phyloP scores from a whole-genome alignment of 2,797 vertebrate species.

The Choloepus didactylus region DNA sequence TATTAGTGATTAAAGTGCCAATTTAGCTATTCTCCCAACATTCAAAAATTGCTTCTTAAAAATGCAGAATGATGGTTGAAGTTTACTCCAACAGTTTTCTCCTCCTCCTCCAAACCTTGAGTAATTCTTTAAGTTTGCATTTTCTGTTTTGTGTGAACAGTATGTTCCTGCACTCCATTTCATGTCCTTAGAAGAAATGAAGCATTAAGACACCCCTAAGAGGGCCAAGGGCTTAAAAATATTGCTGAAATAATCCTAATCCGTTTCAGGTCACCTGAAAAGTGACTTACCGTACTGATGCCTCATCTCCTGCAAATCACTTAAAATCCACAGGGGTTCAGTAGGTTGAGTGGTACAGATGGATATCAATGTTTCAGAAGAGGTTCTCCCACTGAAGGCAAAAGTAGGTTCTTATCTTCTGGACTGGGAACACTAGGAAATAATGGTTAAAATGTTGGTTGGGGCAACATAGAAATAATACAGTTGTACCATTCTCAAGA shows the following conservation, averaged over 20 bases:
- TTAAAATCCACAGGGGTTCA: not conserved
- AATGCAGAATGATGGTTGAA: not conserved
- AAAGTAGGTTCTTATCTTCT: not conserved
- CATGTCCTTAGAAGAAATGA: not conserved
- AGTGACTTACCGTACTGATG: not conserved
- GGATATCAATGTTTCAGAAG: not conserved
- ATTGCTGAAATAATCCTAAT: not conserved
- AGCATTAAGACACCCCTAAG: not conserved
- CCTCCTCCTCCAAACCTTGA: not conserved
- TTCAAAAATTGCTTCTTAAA: not conserved
- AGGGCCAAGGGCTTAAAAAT: not conserved
- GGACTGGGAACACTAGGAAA: not conserved
- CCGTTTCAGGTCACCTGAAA: not conserved
- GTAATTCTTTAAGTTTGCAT: not conserved
- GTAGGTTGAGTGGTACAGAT: not conserved
- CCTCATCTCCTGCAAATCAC: not conserved
- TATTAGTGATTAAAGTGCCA: constrained; percentile 48
- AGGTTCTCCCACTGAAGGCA: not conserved
- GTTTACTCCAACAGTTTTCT: not conserved
- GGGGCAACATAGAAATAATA: not conserved
- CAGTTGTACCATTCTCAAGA: not conserved
- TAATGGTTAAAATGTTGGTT: not conserved
- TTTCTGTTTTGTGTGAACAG: not conserved
- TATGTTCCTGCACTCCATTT: not conserved
- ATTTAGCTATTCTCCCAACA: not conserved